A percentile compares a stretch with the other conserved stretches of the same genome.
These are phyloP conservation scores for Cyprichromis sp. DNA, from an alignment of 2,113 vertebrate species.

Conservation along the genomic window DNA sequence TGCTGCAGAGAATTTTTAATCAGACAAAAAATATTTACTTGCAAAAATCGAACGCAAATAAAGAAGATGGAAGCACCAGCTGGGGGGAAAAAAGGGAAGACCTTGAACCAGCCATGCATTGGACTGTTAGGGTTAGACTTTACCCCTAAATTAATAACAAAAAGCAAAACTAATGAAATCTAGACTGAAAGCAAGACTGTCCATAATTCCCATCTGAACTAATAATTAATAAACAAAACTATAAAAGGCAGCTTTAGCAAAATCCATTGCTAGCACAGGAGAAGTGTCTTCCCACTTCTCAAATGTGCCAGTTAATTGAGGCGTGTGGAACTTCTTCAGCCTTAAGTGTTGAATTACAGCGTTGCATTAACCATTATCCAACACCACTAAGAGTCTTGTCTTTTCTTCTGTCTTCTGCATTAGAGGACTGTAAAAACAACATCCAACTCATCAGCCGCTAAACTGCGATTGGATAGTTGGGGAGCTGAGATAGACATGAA, in stretches of 20 bases:
- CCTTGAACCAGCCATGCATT: background rate
- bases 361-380: background rate
- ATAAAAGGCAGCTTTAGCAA: background rate
- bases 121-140: background rate
- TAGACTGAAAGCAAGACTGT: background rate
- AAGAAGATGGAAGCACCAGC: background rate
- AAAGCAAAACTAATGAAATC: background rate
- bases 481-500: background rate
- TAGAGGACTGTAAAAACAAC: background rate
- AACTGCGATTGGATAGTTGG: background rate
- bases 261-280: background rate
- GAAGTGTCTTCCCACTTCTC: background rate
- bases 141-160: background rate
- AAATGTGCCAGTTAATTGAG: background rate
- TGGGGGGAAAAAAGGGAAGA: accelerated
- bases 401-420: background rate
- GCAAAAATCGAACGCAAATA: accelerated
- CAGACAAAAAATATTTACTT: background rate
- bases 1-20: background rate
- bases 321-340: background rate
- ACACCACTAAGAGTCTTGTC: background rate
- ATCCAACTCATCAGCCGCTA: background rate
- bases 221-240: background rate
- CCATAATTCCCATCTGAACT: background rate
- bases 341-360: background rate